Evolutionary conservation across 1,140 invertebrate genomes (phyloP).

Genomic region (Lepidostoma basale): DNA sequence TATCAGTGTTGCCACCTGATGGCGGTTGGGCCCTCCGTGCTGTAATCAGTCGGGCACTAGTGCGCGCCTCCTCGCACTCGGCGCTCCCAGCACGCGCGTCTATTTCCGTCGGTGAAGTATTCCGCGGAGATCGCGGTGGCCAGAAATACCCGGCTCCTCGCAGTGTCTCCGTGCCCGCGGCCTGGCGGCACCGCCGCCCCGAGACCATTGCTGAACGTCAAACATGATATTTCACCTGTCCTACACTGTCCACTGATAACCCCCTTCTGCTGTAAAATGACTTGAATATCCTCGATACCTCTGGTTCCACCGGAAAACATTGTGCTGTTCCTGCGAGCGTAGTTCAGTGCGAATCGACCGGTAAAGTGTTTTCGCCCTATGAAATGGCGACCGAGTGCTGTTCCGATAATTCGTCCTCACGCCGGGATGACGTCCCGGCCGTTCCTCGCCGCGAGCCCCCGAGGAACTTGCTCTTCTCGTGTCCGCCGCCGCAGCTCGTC

Average conservation of each 20-base stretch:
- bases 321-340: not conserved
- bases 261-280: slow-evolving; percentile 3
- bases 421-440: not conserved
- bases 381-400: slow-evolving; percentile 26
- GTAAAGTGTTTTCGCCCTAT: slow-evolving; percentile 1
- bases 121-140: not conserved
- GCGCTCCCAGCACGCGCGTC: slow-evolving; percentile 2
- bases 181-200: slow-evolving; percentile 24
- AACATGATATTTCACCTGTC: slow-evolving; percentile 36
- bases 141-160: slow-evolving; percentile 22
- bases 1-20: slow-evolving; percentile 13
- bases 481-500: slow-evolving; percentile 33
- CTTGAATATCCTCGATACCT: slow-evolving; percentile 2
- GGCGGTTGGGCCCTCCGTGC: not conserved
- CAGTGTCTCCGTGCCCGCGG: slow-evolving; percentile 27
- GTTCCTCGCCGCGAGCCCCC: slow-evolving; percentile 29
- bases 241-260: slow-evolving; percentile 37
- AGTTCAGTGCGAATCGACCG: not conserved
- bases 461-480: slow-evolving; percentile 38
- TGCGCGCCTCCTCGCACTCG: slow-evolving; percentile 5
- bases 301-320: not conserved
- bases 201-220: slow-evolving; percentile 30
- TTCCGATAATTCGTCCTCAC: slow-evolving; percentile 17
- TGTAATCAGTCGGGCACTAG: not conserved
- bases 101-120: slow-evolving; percentile 33